A percentile compares a stretch with the other conserved stretches of the same genome.
These are phyloP conservation scores for Aplysia californica DNA, from an alignment of 1,140 invertebrate genomes.

Conservation along the genomic window DNA sequence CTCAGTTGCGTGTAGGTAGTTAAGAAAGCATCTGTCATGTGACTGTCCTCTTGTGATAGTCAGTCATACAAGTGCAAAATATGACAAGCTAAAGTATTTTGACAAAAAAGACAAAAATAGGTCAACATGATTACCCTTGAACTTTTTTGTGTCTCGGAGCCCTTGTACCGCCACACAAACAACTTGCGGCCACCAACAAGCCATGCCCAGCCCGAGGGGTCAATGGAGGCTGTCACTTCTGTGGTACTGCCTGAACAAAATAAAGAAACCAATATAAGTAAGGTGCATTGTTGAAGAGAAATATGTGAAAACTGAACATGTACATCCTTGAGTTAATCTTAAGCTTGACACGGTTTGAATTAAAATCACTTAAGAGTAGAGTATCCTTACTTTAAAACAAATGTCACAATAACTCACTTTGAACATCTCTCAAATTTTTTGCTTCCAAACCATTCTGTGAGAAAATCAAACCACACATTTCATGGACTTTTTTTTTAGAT, in stretches of 20 bases:
- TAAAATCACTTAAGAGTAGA: background rate
- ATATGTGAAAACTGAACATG: background rate
- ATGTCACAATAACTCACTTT: background rate
- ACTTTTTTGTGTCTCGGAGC: too few relatives aligned
- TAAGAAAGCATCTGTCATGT: too few relatives aligned
- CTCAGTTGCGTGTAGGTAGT: too few relatives aligned
- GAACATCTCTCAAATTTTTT: background rate
- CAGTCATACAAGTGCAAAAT: too few relatives aligned
- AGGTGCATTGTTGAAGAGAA: background rate
- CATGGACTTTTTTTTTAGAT: background rate
- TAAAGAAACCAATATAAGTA: conserved; percentile 27
- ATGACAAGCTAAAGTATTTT: too few relatives aligned
- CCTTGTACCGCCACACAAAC: conserved; percentile 87
- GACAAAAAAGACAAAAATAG: too few relatives aligned
- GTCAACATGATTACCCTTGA: too few relatives aligned
- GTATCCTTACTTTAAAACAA: background rate
- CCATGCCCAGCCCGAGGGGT: conserved; percentile 81
- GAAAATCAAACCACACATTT: background rate
- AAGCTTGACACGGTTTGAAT: background rate
- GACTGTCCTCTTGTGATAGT: too few relatives aligned
- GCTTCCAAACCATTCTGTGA: background rate
- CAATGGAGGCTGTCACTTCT: conserved; percentile 76
- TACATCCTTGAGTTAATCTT: background rate
- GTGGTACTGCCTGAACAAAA: conserved; percentile 69
- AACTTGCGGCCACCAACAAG: conserved; percentile 86